These are phyloP conservation scores for Caretta caretta DNA, from an alignment of 2,113 vertebrate genomes.

Conservation along the genomic window DNA sequence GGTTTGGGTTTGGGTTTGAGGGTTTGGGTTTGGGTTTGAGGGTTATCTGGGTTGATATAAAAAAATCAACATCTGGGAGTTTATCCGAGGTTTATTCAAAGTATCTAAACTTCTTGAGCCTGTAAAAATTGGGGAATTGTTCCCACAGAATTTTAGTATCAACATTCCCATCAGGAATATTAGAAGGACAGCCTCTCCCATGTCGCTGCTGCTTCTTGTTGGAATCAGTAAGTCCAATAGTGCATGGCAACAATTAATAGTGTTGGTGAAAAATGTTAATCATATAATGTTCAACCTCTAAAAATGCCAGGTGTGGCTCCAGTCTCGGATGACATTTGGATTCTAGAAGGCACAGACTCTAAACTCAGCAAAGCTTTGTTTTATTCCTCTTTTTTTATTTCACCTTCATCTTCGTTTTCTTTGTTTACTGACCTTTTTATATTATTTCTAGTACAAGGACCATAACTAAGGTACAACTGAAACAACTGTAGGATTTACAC, in stretches of 20 bases:
- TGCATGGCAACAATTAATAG: background rate
- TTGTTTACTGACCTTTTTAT: background rate
- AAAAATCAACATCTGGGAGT: background rate
- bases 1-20: no score
- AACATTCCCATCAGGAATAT: background rate
- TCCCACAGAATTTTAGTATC: background rate
- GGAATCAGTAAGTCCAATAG: background rate
- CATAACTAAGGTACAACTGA: background rate
- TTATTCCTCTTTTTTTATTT: fast-evolving
- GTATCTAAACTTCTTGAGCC: fast-evolving
- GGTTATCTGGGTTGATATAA: background rate
- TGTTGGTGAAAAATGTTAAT: background rate
- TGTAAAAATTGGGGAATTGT: background rate
- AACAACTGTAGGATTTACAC: background rate
- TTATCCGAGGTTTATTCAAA: background rate
- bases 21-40: no score
- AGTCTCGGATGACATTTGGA: background rate
- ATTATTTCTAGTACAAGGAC: background rate
- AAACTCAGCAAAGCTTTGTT: background rate
- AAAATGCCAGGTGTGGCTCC: background rate
- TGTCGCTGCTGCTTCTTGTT: background rate
- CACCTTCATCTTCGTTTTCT: background rate
- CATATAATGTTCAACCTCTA: background rate
- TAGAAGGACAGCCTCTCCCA: background rate
- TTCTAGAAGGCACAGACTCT: background rate